Base-by-base conservation (phyloP, 2,888 invertebrate species). In the Drepana falcataria region DNA sequence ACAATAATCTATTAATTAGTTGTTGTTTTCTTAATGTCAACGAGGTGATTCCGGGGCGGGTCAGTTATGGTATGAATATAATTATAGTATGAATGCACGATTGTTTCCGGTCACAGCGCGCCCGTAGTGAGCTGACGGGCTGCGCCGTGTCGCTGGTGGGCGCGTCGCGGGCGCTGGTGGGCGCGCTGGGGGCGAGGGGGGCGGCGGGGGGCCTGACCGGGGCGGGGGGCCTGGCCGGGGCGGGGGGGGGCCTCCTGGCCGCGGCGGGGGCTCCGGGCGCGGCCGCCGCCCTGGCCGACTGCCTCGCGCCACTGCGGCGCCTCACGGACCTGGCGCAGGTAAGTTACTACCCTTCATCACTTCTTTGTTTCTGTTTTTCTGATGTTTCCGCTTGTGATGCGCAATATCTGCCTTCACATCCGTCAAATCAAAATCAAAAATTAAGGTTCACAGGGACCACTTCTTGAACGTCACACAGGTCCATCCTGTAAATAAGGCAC, bases 91-190 rank as follows among this genome's bases (percentile, higher is more conserved):
- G 21, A 21, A 21, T 21, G 21, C 21, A 21, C 21, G 21, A 21
- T 21, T 21, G 21, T 21, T 35, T 41, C 1, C 21, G 21, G 21
- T 60, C 48, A 0, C 77, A 94, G 93, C 91, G 92, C 48, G 94
- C 95, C 0, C 95, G 95, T 77, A 95, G 96, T 68, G 95, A 95
- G 77, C 85, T 97, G 60, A 95, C 96, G 1, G 92, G 94, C 1
- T 96, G 96, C 77, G 95, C 96, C 0, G 92, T 96, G 60, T 94
- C 95, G 48, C 92, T 97, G 72, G 97, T 97, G 54, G 95, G 96
- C 0, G 95, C 96, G 7, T 96, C 96, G 9, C 95, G 97, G 60
- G 91, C 95, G 59, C 91, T 97, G 54, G 97, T 97, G 51, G 95
- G 96, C 49, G 95, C 96, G 53, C 94, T 96, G 81, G 96, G 96